phyloP scores from a whole-genome alignment of 2,113 vertebrate species.

The Mobula birostris region DNA sequence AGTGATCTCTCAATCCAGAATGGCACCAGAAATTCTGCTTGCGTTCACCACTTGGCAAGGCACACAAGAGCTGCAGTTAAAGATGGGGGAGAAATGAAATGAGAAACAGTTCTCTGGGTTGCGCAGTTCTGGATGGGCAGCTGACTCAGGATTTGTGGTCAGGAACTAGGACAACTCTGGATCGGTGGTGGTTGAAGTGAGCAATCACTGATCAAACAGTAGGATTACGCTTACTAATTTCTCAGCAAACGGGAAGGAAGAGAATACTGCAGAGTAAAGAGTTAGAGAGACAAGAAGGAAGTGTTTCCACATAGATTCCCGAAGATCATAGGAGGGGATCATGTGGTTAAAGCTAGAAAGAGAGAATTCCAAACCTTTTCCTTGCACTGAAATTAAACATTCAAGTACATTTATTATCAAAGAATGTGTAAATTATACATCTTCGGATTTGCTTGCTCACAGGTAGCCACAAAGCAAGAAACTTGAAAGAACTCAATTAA shows the following conservation, averaged over 20 bases:
- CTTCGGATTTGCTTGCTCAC: too few relatives aligned
- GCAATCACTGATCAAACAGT: neutral
- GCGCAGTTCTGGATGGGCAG: neutral
- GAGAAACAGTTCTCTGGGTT: conserved; percentile 25
- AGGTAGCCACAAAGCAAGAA: too few relatives aligned
- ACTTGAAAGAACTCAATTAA: too few relatives aligned
- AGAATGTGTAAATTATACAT: too few relatives aligned
- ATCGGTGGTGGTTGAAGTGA: neutral
- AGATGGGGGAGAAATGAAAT: conserved; percentile 1
- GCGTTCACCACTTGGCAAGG: neutral
- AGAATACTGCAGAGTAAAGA: neutral
- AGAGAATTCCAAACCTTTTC: neutral
- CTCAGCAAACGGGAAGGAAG: neutral
- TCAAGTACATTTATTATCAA: too few relatives aligned
- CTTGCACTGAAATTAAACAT: neutral
- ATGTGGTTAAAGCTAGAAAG: neutral
- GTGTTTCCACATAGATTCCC: neutral
- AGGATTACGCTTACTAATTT: conserved; percentile 1
- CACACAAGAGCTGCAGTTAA: neutral
- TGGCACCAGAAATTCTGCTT: neutral
- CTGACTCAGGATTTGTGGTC: neutral
- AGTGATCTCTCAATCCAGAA: neutral
- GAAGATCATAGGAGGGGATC: neutral
- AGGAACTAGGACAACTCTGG: neutral
- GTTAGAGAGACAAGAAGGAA: neutral